These are phyloP conservation scores for Pristiophorus japonicus DNA, from an alignment of 2,113 vertebrate genomes.

Conservation along the genomic window DNA sequence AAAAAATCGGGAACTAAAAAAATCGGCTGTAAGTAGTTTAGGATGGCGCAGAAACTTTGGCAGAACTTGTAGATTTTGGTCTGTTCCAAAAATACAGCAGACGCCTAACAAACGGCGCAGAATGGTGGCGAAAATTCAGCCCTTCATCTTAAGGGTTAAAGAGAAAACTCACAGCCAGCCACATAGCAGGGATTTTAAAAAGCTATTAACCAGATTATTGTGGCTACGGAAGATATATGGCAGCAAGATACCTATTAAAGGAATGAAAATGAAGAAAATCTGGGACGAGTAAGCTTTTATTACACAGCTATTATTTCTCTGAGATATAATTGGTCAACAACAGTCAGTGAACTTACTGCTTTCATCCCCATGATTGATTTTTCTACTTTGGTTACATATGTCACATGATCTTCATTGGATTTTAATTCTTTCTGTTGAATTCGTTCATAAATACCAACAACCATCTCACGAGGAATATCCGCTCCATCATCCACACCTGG, in stretches of 20 bases:
- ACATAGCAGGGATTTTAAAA: not conserved
- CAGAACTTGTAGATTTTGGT: too few relatives aligned
- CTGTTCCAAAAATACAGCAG: too few relatives aligned
- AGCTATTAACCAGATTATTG: not conserved
- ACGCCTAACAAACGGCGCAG: too few relatives aligned
- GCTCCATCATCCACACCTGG: constrained; percentile 93
- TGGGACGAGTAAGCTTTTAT: too few relatives aligned
- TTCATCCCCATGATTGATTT: constrained; percentile 97
- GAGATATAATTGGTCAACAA: not conserved
- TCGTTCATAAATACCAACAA: constrained; percentile 92
- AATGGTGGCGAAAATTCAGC: too few relatives aligned
- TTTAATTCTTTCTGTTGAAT: constrained; percentile 94
- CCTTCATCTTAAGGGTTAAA: not conserved
- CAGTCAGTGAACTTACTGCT: constrained; percentile 67
- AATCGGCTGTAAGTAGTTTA: too few relatives aligned
- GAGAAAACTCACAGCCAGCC: not conserved
- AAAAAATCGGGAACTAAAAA: too few relatives aligned
- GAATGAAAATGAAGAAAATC: not conserved
- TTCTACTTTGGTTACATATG: constrained; percentile 95
- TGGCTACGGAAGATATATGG: not conserved
- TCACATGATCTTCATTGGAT: constrained; percentile 96
- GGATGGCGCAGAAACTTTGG: too few relatives aligned
- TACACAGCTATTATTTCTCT: not conserved
- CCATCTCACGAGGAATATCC: constrained; percentile 92
- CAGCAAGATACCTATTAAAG: not conserved